Evolutionary conservation across 2,888 invertebrate genomes (phyloP).

Genomic region (Cyaniris semiargus): DNA sequence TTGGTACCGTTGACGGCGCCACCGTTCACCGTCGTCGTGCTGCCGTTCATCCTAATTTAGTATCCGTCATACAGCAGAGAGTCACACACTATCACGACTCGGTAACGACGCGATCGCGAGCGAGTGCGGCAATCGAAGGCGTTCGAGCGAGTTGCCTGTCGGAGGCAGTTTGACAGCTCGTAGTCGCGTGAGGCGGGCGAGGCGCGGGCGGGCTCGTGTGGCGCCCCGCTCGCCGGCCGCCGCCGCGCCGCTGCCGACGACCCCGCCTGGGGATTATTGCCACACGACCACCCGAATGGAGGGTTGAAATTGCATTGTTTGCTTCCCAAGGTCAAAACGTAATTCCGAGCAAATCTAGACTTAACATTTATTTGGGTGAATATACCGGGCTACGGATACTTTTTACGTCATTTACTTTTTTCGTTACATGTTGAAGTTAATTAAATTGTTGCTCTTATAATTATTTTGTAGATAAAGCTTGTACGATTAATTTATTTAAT

Average conservation of each 20-base stretch:
- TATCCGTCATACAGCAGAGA: constrained; percentile 71
- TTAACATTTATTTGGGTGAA: constrained; percentile 32
- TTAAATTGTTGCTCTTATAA: neutral
- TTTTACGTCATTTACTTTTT: neutral
- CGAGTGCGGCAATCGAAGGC: constrained; percentile 62
- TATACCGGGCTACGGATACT: constrained; percentile 4
- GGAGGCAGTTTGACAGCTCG: constrained; percentile 79
- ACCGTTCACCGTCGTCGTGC: constrained; percentile 77
- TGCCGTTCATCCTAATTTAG: constrained; percentile 74
- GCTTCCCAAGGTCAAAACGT: constrained; percentile 69
- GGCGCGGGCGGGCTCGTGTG: constrained; percentile 68
- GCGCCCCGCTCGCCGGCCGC: constrained; percentile 53
- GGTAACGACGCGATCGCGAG: constrained; percentile 67
- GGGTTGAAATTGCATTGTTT: constrained; percentile 75
- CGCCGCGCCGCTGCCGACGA: constrained; percentile 52
- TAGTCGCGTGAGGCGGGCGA: constrained; percentile 53
- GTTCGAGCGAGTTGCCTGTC: constrained; percentile 77
- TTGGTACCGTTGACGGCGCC: constrained; percentile 74
- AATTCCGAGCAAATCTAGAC: constrained; percentile 41
- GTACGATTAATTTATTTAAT: neutral
- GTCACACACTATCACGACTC: constrained; percentile 71
- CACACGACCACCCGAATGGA: constrained; percentile 60
- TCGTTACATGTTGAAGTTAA: neutral
- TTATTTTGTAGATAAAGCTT: neutral
- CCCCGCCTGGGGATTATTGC: constrained; percentile 67